These are phyloP conservation scores for Drosophila fulvimacula DNA, from an alignment of 2,888 invertebrate species.

Conservation along the genomic window DNA sequence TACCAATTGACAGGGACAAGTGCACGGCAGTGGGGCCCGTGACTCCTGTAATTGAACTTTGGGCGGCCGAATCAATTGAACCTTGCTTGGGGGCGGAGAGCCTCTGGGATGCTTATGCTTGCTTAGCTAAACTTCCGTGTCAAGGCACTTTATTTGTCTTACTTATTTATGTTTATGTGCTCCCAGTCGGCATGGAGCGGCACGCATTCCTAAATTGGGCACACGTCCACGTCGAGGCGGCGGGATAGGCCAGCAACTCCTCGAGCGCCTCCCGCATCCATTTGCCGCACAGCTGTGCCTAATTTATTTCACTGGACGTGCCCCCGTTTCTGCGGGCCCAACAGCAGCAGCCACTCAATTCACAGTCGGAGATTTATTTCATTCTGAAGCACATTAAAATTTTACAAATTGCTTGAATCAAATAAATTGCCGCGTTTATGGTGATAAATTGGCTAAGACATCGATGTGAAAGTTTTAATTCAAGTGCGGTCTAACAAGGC, in stretches of 20 bases:
- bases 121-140: slow-evolving; percentile 66
- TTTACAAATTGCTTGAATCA: slow-evolving; percentile 79
- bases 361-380: slow-evolving; percentile 74
- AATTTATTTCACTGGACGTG: slow-evolving; percentile 76
- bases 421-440: slow-evolving; percentile 78
- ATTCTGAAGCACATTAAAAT: slow-evolving; percentile 78
- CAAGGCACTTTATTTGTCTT: slow-evolving; percentile 76
- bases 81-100: slow-evolving; percentile 31
- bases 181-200: slow-evolving; percentile 4
- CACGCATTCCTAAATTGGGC: slow-evolving; percentile 70
- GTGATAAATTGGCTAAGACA: slow-evolving; percentile 71
- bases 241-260: slow-evolving; percentile 16
- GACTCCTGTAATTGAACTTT: slow-evolving; percentile 60
- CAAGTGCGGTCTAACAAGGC: slow-evolving; percentile 31
- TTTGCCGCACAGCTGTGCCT: slow-evolving; percentile 70
- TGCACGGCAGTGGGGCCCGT: slow-evolving; percentile 51
- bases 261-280: slow-evolving; percentile 12
- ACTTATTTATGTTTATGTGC: slow-evolving; percentile 74
- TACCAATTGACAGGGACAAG: slow-evolving; percentile 77
- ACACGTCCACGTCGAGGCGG: slow-evolving; percentile 61
- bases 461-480: slow-evolving; percentile 59
- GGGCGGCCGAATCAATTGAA: slow-evolving; percentile 15
- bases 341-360: slow-evolving; percentile 50
- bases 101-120: slow-evolving; percentile 1
- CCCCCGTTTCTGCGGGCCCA: slow-evolving; percentile 41